Percentiles rank a stretch among this genome's conserved stretches.
These are phyloP conservation scores for Cliona cf. orientalis DNA, from an alignment of 37 sponge, comb jelly and placozoan genomes.

Conservation along the genomic window DNA sequence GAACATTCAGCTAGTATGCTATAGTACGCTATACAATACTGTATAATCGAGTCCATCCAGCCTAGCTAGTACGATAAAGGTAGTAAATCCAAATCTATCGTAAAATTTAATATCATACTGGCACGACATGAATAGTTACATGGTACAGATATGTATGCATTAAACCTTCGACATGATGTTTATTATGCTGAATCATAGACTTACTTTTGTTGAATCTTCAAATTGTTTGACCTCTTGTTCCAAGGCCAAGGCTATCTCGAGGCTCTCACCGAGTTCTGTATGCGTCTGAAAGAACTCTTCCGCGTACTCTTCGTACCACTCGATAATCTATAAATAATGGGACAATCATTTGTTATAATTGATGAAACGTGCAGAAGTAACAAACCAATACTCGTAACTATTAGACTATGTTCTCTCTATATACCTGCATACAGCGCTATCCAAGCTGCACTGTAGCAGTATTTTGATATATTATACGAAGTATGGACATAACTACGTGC, in stretches of 20 bases:
- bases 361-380: neutral
- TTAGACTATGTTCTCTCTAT: neutral
- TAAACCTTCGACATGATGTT: neutral
- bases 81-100: too few relatives aligned
- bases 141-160: too few relatives aligned
- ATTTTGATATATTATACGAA: too few relatives aligned
- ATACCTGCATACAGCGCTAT: neutral
- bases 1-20: too few relatives aligned
- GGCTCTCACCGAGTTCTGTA: constrained; percentile 56
- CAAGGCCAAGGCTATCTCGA: constrained; percentile 46
- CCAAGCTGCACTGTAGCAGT: too few relatives aligned
- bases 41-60: too few relatives aligned
- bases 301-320: constrained; percentile 78
- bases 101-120: too few relatives aligned
- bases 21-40: too few relatives aligned
- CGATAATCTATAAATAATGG: constrained; percentile 66
- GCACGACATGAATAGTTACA: too few relatives aligned
- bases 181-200: neutral
- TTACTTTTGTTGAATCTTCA: constrained; percentile 58
- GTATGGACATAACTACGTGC: too few relatives aligned
- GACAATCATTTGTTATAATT: too few relatives aligned
- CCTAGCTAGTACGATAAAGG: too few relatives aligned
- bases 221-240: constrained; percentile 58
- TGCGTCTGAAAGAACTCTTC: constrained; percentile 74
- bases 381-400: neutral